phyloP scores from a whole-genome alignment of 2,888 invertebrate genomes.

The Tiliacea aurago region DNA sequence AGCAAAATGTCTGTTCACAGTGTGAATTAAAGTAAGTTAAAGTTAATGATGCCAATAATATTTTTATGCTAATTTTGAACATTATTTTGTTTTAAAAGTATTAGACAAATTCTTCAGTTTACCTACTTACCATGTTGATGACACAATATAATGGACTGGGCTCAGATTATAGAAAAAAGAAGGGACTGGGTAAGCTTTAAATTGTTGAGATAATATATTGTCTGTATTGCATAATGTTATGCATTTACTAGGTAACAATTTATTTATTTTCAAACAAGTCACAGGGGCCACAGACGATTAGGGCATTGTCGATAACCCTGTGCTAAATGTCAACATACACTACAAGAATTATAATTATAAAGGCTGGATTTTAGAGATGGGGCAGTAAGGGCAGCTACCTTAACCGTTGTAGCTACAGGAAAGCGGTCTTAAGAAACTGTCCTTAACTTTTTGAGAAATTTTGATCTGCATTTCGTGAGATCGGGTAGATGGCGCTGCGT shows the following conservation, averaged over 20 bases:
- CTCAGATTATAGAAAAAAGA: no score
- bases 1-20: slow-evolving; percentile 12
- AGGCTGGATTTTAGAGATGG: no score
- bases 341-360: no score
- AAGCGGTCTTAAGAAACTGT: no score
- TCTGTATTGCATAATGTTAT: background rate
- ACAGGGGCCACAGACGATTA: background rate
- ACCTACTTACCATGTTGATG: background rate
- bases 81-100: background rate
- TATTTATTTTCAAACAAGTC: background rate
- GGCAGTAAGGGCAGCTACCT: no score
- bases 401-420: no score
- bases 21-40: background rate
- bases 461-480: no score
- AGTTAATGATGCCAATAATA: background rate
- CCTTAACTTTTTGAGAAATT: no score
- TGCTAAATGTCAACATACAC: background rate
- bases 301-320: background rate
- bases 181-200: background rate
- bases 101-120: background rate
- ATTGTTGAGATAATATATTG: background rate
- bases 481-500: no score
- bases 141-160: background rate
- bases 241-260: background rate
- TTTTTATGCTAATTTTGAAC: background rate